phyloP scores from a whole-genome alignment of 2,797 vertebrate species.

The Yasuhikotakia modesta region DNA sequence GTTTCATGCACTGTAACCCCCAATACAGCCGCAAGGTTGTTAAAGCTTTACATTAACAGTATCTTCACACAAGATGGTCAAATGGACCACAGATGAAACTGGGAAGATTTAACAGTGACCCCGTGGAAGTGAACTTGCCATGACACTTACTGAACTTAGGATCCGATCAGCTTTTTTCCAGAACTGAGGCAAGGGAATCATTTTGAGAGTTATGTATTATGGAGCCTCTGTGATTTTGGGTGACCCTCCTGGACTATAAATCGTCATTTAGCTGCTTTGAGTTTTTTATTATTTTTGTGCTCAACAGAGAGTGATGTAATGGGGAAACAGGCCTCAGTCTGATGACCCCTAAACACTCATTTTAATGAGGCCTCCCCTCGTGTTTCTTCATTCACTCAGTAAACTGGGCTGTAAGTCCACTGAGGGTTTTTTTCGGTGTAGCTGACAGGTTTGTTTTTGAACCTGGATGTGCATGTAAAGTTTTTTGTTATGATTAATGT shows the following conservation, averaged over 20 bases:
- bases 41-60: conserved; percentile 16
- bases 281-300: conserved; percentile 45
- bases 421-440: conserved; percentile 11
- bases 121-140: conserved; percentile 16
- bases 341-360: conserved; percentile 23
- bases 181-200: conserved; percentile 36
- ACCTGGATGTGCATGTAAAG: neutral
- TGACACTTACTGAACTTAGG: conserved; percentile 24
- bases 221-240: conserved; percentile 40
- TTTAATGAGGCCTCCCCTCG: conserved; percentile 34
- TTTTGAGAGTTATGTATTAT: conserved; percentile 49
- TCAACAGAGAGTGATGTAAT: conserved; percentile 13
- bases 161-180: conserved; percentile 30
- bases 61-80: conserved; percentile 5
- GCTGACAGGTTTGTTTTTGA: conserved; percentile 1
- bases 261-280: conserved; percentile 33
- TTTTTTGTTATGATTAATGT: conserved; percentile 5
- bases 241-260: conserved; percentile 40
- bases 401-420: neutral
- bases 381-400: conserved; percentile 4
- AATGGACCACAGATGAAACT: neutral
- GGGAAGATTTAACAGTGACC: neutral
- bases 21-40: neutral
- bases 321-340: neutral
- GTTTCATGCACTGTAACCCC: conserved; percentile 22